Evolutionary conservation across 2,888 invertebrate genomes (phyloP).

Genomic region (Caenorhabditis macrosperma): DNA sequence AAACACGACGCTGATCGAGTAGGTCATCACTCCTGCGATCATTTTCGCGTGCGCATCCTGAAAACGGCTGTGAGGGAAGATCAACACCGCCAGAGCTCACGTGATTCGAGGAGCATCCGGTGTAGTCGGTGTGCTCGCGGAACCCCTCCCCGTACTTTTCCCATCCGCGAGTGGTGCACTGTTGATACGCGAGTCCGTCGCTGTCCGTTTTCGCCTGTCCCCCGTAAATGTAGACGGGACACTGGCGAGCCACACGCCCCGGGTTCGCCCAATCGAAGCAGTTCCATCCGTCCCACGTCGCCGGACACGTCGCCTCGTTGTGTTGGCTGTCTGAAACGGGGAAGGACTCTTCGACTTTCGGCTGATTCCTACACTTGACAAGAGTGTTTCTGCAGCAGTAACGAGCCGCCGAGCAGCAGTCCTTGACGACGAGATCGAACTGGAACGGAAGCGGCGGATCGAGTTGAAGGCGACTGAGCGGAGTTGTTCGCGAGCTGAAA

Average conservation of each 20-base stretch:
- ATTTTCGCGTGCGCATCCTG: slow-evolving; percentile 64
- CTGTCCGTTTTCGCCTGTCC: slow-evolving; percentile 20
- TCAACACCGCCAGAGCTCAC: background rate
- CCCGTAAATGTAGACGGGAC: slow-evolving; percentile 75
- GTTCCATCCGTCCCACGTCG: slow-evolving; percentile 80
- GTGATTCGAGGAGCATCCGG: slow-evolving; percentile 54
- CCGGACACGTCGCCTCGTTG: slow-evolving; percentile 66
- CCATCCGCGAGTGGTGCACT: slow-evolving; percentile 64
- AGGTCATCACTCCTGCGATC: slow-evolving; percentile 71
- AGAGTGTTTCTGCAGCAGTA: slow-evolving; percentile 72
- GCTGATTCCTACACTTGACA: slow-evolving; percentile 16
- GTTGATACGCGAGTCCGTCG: slow-evolving; percentile 53
- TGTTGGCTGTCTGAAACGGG: slow-evolving; percentile 13
- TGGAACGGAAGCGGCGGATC: slow-evolving; percentile 69
- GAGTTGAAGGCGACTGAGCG: slow-evolving; percentile 45
- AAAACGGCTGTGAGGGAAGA: slow-evolving; percentile 1
- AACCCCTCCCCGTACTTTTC: slow-evolving; percentile 17
- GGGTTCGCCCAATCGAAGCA: slow-evolving; percentile 72
- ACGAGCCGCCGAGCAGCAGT: slow-evolving; percentile 76
- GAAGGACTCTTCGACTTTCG: background rate
- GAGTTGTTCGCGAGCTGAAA: slow-evolving; percentile 61
- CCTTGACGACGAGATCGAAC: slow-evolving; percentile 64
- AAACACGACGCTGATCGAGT: slow-evolving; percentile 68
- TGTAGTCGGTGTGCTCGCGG: slow-evolving; percentile 71
- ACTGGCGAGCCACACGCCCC: slow-evolving; percentile 57